These are phyloP conservation scores for Lepidostoma basale DNA, from an alignment of 1,140 invertebrate genomes.

Conservation along the genomic window DNA sequence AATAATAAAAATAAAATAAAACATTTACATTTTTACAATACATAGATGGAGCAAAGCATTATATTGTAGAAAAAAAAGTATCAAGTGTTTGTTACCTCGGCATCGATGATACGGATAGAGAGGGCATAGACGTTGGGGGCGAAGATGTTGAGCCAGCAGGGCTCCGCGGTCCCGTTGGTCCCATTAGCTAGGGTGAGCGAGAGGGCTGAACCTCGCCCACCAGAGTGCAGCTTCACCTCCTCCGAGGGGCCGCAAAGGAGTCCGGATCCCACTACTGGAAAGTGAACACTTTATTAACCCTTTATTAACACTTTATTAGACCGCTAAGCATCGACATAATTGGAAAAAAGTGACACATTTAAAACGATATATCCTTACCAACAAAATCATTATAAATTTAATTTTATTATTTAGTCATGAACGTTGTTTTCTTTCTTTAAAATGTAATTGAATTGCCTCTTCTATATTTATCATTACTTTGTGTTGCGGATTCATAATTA, in stretches of 20 bases:
- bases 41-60: background rate
- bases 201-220: slow-evolving; percentile 28
- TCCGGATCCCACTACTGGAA: slow-evolving; percentile 28
- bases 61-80: background rate
- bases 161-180: background rate
- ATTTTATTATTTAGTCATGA: too few species aligned
- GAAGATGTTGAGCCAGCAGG: slow-evolving; percentile 40
- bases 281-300: too few species aligned
- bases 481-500: too few species aligned
- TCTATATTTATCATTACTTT: too few species aligned
- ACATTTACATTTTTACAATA: background rate
- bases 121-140: slow-evolving; percentile 36
- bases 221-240: slow-evolving; percentile 30
- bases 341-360: too few species aligned
- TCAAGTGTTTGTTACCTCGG: slow-evolving; percentile 16
- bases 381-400: too few species aligned
- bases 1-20: background rate
- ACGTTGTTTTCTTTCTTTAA: too few species aligned
- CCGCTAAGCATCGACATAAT: too few species aligned
- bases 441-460: too few species aligned
- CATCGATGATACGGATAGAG: slow-evolving; percentile 34
- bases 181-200: slow-evolving; percentile 26
- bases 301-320: too few species aligned
- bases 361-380: too few species aligned
- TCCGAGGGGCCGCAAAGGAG: slow-evolving; percentile 32